phyloP scores from a whole-genome alignment of 2,797 vertebrate species.

The Falco peregrinus region DNA sequence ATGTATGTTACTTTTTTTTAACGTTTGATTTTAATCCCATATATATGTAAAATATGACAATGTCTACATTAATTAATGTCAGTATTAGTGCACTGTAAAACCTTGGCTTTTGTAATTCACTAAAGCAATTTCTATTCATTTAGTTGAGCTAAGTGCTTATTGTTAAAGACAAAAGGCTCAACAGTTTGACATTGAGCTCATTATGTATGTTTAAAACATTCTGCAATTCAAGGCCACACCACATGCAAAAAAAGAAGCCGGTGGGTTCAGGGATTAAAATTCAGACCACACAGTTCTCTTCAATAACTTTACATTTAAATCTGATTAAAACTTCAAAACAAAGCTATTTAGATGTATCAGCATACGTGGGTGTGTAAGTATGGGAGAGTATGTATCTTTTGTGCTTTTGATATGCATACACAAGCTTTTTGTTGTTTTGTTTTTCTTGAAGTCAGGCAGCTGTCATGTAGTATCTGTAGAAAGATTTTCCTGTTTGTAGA shows the following conservation, averaged over 20 bases:
- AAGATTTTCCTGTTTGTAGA: neutral
- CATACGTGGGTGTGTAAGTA: neutral
- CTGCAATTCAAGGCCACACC: constrained; percentile 91
- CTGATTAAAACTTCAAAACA: constrained; percentile 75
- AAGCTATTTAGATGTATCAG: constrained; percentile 51
- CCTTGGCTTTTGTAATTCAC: constrained; percentile 90
- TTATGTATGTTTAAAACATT: constrained; percentile 92
- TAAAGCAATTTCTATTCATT: constrained; percentile 93
- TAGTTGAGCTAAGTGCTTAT: constrained; percentile 91
- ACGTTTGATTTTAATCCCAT: constrained; percentile 39
- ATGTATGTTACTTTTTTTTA: neutral
- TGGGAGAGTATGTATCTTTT: neutral
- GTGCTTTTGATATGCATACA: neutral
- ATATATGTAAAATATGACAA: constrained; percentile 64
- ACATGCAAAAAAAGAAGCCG: constrained; percentile 73
- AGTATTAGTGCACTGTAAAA: constrained; percentile 60
- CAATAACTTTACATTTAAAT: constrained; percentile 66
- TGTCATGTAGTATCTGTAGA: neutral
- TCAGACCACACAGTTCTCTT: constrained; percentile 67
- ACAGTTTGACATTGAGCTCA: constrained; percentile 86
- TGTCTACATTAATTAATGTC: constrained; percentile 71
- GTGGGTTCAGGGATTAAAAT: constrained; percentile 77
- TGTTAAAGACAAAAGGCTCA: constrained; percentile 91
- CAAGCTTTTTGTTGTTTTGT: neutral
- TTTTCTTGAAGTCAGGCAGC: constrained; percentile 1